Evolutionary conservation across 2,797 vertebrate genomes (phyloP), one percentile per base, ranked within the genome.

Genomic region (Cryptoblepharus egeriae): DNA sequence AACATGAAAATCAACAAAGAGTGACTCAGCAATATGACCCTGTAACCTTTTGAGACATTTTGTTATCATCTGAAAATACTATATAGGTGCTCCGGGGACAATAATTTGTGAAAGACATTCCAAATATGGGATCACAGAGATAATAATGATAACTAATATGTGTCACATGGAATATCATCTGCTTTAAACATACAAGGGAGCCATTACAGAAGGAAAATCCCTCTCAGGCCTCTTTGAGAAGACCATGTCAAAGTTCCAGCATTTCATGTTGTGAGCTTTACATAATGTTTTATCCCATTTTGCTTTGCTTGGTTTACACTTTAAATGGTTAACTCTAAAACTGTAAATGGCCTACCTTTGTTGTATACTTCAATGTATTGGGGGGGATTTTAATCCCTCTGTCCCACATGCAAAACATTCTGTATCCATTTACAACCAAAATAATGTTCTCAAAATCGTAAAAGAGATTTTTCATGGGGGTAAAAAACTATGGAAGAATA

Each of bases 201-300:
- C 49, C 73, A 68, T 57, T 68, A 67, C 20, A 75, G n/a, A 58
- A 81, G 67, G n/a, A n/a, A n/a, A n/a, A n/a, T n/a, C n/a, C n/a
- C n/a, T n/a, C n/a, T n/a, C 30, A 45, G 28, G 58, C 20, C 39
- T 49, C 45, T 71, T 74, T 70, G 42, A 60, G 39, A 70, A 12
- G 20, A 28, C 77, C 45, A 49, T 10, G 45, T 49, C 45, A 58
- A 79, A n/a, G 20, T n/a, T 15, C 52, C 67, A 65, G 13, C 26
- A 52, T 10, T 79, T 20, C 42, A 60, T 7, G 6, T 49, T 12
- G 39, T 45, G 20, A 35, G 10, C 15, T n/a, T 73, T 57, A 39
- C 30, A 16, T 10, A 65, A 67, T 67, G 39, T 65, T 30, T 37
- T 42, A 1, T 75, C n/a, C 11, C 10, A 55, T 67, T 63, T 22